Conservation (phyloP, 2,888 invertebrate species). For the Diarsia rubi region DNA sequence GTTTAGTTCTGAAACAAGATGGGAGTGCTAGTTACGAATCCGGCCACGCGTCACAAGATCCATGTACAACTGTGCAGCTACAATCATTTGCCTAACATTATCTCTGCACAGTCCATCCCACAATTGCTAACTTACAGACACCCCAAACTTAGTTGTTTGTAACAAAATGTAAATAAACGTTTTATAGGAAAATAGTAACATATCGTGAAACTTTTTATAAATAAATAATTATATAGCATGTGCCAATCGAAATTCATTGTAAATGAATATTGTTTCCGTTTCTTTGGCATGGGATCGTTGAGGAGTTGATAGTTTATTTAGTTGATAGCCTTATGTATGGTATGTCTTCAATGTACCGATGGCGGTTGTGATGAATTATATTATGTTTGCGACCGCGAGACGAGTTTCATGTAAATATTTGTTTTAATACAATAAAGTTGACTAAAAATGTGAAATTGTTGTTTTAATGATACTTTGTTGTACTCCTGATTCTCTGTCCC, state of each 20-base stretch:
- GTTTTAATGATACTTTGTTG: conserved; percentile 37
- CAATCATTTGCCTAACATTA: not conserved
- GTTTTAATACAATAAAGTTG: conserved; percentile 71
- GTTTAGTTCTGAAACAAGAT: not conserved
- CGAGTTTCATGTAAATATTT: conserved; percentile 69
- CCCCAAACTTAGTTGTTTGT: conserved; percentile 53
- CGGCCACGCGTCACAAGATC: not conserved
- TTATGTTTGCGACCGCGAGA: conserved; percentile 61
- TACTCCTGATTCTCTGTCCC: not conserved
- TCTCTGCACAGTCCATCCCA: conserved; percentile 19
- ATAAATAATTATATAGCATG: conserved; percentile 66
- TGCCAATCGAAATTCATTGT: conserved; percentile 69
- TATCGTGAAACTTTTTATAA: conserved; percentile 67
- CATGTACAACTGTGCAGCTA: conserved; percentile 3
- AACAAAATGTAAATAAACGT: conserved; percentile 68
- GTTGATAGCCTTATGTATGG: conserved; percentile 63
- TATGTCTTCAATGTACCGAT: conserved; percentile 58
- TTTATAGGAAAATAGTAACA: conserved; percentile 66
- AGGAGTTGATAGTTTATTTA: conserved; percentile 69
- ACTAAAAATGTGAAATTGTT: conserved; percentile 60
- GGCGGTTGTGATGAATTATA: conserved; percentile 65
- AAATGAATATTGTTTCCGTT: conserved; percentile 66
- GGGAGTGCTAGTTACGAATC: not conserved
- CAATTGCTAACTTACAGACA: conserved; percentile 65
- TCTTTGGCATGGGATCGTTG: conserved; percentile 67